Evolutionary conservation across 2,888 invertebrate genomes (phyloP), one percentile per base, ranked within the genome.

Genomic region (Dolomedes plantarius): DNA sequence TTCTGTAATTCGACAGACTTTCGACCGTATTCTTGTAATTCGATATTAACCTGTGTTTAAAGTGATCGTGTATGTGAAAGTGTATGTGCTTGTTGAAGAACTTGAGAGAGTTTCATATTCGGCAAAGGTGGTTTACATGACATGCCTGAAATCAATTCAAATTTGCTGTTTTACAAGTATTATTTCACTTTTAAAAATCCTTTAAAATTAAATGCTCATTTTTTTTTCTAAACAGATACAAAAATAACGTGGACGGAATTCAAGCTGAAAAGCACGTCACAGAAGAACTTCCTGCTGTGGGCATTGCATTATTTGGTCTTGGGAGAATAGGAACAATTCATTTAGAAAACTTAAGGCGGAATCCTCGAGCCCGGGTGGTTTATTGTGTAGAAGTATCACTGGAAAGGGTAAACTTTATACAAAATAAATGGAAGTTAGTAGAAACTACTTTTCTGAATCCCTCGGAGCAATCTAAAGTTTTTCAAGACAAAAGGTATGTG

Each of bases 281-380:
- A 6, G 31, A 36, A 11, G 36, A 29, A 0, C n/a, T 36, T 11
- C 56, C 78, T 0, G 64, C 13, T 0, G 82, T 93, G 0, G 92
- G 92, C 2, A 90, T 92, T 0, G 94, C 94, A 3, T 90, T 94
- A 28, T 94, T 94, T 88, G 94, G 94, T 0, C 90, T 93, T 0
- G 94, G 94, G 0, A 92, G 94, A 36, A 94, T 94, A 1, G 94
- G 94, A 0, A 93, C 93, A 71, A 94, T 94, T 87, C 94, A 94
- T 89, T 90, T 94, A 85, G 88, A 80, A 27, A 93, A 92, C 87
- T 90, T 94, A 28, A 88, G 92, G 3, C 90, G 89, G 7, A 93
- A 92, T 90, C 91, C 92, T 0, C 92, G 93, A 6, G 90, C 93
- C 0, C 91, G 92, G 32, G 90, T 94, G 5, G 90, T 93, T 64